Percentiles rank a stretch among this genome's conserved stretches.
phyloP scores from a whole-genome alignment of 2,113 vertebrate species.

The Coregonus clupeaformis region DNA sequence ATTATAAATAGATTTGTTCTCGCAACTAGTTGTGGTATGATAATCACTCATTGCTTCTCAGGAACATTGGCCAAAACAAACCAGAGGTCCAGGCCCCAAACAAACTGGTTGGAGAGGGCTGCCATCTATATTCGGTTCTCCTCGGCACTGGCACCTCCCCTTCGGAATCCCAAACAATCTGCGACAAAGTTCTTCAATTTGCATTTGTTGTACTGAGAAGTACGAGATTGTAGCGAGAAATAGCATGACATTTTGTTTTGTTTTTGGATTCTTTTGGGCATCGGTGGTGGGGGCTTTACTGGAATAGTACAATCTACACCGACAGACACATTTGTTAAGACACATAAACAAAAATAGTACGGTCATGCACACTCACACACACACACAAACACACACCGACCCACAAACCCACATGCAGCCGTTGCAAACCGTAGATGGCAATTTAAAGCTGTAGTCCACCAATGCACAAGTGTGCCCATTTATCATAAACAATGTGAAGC shows the following conservation, averaged over 20 bases:
- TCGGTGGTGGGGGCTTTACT: constrained; percentile 38
- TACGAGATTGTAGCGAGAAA: constrained; percentile 15
- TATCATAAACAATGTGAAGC: constrained; percentile 45
- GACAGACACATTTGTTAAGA: constrained; percentile 34
- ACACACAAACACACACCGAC: constrained; percentile 7
- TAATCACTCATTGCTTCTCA: constrained; percentile 52
- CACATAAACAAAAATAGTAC: constrained; percentile 24
- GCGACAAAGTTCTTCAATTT: constrained; percentile 21
- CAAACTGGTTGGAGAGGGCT: no score
- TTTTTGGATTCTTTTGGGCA: no score
- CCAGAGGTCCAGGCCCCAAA: constrained; percentile 10
- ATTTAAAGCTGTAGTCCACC: constrained; percentile 29
- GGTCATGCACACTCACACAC: background rate
- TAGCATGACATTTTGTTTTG: constrained; percentile 20
- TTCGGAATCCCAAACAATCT: constrained; percentile 41
- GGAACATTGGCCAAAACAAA: constrained; percentile 46
- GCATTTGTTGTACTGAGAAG: constrained; percentile 27
- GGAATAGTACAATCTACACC: constrained; percentile 40
- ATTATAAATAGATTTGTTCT: constrained; percentile 72
- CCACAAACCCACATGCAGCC: constrained; percentile 7
- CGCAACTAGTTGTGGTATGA: constrained; percentile 60
- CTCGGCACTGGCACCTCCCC: constrained; percentile 1
- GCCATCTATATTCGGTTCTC: no score
- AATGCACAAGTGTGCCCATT: constrained; percentile 36
- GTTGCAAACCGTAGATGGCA: constrained; percentile 36